phyloP scores from a whole-genome alignment of 2,888 invertebrate species.

The Chloroclystis v-ata region DNA sequence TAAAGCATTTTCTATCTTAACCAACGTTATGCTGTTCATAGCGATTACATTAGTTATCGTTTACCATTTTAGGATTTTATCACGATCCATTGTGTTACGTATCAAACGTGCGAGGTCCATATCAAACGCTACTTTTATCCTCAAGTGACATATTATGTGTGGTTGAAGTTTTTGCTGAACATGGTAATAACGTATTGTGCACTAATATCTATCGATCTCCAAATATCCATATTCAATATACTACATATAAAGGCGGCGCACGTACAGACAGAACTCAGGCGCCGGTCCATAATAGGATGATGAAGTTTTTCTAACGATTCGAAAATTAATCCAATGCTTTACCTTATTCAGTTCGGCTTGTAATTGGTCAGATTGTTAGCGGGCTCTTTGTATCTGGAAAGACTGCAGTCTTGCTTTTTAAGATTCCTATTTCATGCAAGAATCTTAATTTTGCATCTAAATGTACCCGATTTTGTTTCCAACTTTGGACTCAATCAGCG shows the following conservation, averaged over 20 bases:
- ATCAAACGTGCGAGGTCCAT: background rate
- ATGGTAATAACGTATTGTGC: constrained; percentile 20
- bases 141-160: background rate
- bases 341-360: constrained; percentile 33
- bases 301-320: constrained; percentile 58
- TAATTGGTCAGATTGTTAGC: constrained; percentile 20
- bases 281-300: constrained; percentile 54
- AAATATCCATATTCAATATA: constrained; percentile 23
- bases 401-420: constrained; percentile 8
- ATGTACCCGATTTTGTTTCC: background rate
- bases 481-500: background rate
- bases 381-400: constrained; percentile 13
- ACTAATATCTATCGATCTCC: constrained; percentile 23
- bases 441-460: constrained; percentile 6
- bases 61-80: too few species aligned
- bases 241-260: constrained; percentile 17
- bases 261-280: constrained; percentile 42
- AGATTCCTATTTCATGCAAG: constrained; percentile 8
- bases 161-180: constrained; percentile 11
- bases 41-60: too few species aligned
- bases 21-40: too few species aligned
- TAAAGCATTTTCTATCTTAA: too few species aligned
- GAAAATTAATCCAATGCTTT: constrained; percentile 57
- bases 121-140: background rate
- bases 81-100: background rate